Evolutionary conservation across 2,113 vertebrate genomes (phyloP), one percentile per base, ranked within the genome.

Genomic region (Blennius ocellaris): DNA sequence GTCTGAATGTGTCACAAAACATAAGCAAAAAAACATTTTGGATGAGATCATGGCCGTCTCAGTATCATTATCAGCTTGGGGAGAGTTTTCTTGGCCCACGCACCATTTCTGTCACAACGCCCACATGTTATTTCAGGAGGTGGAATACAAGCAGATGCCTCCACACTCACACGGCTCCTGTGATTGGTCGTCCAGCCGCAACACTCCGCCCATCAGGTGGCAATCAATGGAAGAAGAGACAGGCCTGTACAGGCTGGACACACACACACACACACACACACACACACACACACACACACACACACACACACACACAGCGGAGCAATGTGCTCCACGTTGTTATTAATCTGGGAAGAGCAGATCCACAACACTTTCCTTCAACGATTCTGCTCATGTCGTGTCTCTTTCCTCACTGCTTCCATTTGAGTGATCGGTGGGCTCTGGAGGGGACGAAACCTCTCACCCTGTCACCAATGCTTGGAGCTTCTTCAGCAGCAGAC

Each of bases 231-330:
- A 65, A n/a, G 48, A 4, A 15, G 57, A 1, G 53, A 64, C 81
- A 79, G 78, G 78, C 64, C 73, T 67, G 1, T 78, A 54, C 85
- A 86, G 63, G 81, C 77, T 11, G 65, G 57, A 2, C 40, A 17
- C 56, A 69, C 50, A 30, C 60, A 64, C 53, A 6, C 11, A 40
- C 9, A 53, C 45, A 5, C 37, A 30, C 21, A 30, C 21, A 30
- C 21, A 30, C 21, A 30, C 21, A 2, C 40, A 17, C 56, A 69
- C 50, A 30, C 60, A 64, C 53, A 6, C 11, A 40, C 9, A 53
- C 45, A 5, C 37, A 30, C 21, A 30, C 21, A 30, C 21, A 30
- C 21, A 30, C 21, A 30, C 21, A 30, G 21, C 2, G 21, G 21
- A 30, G 21, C 21, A 30, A 30, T 30, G 21, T 30, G 21, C 21